These are phyloP conservation scores for Kradibia gibbosae DNA, from an alignment of 1,140 invertebrate genomes.

Conservation along the genomic window DNA sequence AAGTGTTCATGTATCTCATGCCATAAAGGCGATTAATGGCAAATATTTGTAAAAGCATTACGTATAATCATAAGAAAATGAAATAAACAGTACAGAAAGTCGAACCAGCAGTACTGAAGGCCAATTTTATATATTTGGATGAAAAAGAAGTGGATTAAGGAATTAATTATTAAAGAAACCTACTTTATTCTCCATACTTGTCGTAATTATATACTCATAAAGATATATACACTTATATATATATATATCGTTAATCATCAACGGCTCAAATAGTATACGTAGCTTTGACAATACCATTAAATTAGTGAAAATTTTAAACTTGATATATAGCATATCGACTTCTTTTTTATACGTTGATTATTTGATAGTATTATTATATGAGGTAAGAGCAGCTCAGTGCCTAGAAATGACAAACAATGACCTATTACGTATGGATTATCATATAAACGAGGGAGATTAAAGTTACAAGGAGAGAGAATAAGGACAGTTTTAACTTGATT, in stretches of 20 bases:
- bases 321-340: neutral
- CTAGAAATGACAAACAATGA: no score
- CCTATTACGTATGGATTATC: no score
- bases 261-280: neutral
- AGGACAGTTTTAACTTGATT: no score
- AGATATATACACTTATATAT: no score
- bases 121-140: neutral
- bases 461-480: no score
- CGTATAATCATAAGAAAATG: neutral
- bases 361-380: no score
- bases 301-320: neutral
- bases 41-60: neutral
- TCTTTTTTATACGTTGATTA: neutral
- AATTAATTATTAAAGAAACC: neutral
- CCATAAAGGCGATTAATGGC: neutral
- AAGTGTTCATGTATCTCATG: neutral
- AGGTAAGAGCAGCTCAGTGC: no score
- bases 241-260: neutral
- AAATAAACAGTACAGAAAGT: neutral
- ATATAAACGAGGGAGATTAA: no score
- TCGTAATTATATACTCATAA: no score
- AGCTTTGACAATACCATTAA: neutral
- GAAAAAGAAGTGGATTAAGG: neutral
- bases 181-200: neutral
- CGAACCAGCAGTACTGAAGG: conserved; percentile 15